A percentile compares a stretch with the other conserved stretches of the same genome.
phyloP scores from a whole-genome alignment of 2,113 vertebrate species.

The Syrmaticus mikado region DNA sequence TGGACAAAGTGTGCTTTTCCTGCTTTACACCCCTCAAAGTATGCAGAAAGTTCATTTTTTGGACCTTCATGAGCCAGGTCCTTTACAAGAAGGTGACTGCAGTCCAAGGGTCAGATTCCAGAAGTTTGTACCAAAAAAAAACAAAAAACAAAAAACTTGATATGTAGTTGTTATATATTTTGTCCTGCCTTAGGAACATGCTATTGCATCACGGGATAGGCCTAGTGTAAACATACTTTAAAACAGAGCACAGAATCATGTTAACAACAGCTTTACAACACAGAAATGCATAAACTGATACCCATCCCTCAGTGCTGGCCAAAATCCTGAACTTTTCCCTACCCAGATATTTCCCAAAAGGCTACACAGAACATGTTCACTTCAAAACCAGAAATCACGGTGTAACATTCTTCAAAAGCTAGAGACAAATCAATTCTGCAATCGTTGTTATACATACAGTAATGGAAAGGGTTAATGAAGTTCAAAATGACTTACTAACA shows the following conservation, averaged over 20 bases:
- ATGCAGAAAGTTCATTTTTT: not conserved
- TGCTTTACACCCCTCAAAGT: not conserved
- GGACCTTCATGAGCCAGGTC: fast-evolving
- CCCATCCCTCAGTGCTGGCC: not conserved
- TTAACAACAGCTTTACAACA: not conserved
- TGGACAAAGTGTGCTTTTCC: not conserved
- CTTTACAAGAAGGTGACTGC: not conserved
- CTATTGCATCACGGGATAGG: not conserved
- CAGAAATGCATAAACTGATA: not conserved
- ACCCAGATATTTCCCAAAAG: not conserved
- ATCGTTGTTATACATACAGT: not conserved
- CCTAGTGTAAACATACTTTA: fast-evolving
- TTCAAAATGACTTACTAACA: constrained; percentile 24
- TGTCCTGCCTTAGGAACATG: not conserved
- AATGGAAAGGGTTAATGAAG: constrained; percentile 18
- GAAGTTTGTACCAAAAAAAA: not conserved
- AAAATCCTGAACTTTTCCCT: not conserved
- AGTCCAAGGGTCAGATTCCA: not conserved
- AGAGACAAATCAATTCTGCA: not conserved
- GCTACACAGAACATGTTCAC: not conserved
- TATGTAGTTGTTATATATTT: not conserved
- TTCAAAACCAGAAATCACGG: not conserved
- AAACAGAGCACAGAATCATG: not conserved
- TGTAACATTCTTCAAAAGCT: constrained; percentile 16
- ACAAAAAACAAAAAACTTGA: not conserved